phyloP scores from a whole-genome alignment of 1,140 invertebrate species.

The Trinorchestia longiramus region DNA sequence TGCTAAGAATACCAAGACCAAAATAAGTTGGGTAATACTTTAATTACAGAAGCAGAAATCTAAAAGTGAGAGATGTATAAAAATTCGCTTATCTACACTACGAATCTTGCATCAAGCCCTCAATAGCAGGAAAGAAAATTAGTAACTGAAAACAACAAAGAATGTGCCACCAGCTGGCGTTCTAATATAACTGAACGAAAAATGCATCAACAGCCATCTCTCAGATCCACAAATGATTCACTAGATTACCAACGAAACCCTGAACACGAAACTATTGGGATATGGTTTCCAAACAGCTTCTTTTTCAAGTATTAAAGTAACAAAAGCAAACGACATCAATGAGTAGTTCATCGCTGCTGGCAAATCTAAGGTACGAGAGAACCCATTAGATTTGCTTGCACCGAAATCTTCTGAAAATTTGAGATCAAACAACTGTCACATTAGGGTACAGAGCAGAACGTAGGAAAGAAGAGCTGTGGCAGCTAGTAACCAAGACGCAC shows the following conservation, averaged over 20 bases:
- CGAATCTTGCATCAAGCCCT: background rate
- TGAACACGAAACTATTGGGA: background rate
- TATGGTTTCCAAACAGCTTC: background rate
- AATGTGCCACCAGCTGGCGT: background rate
- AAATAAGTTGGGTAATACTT: background rate
- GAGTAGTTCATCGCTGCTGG: background rate
- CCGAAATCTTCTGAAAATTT: background rate
- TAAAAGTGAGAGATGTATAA: background rate
- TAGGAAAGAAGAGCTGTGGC: conserved; percentile 51
- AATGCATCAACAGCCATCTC: background rate
- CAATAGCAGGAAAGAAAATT: background rate
- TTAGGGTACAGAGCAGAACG: background rate
- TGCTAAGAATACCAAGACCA: background rate
- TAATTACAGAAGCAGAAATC: background rate
- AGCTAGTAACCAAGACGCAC: conserved; percentile 63
- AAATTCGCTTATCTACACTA: background rate
- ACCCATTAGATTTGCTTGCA: background rate
- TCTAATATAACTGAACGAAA: background rate
- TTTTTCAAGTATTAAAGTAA: background rate
- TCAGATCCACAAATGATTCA: background rate
- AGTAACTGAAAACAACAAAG: background rate
- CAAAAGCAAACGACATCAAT: background rate
- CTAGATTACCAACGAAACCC: background rate
- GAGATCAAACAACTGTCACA: background rate
- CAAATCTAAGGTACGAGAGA: background rate